These are phyloP conservation scores for Gortyna flavago DNA, from an alignment of 2,888 invertebrate genomes.

Conservation along the genomic window DNA sequence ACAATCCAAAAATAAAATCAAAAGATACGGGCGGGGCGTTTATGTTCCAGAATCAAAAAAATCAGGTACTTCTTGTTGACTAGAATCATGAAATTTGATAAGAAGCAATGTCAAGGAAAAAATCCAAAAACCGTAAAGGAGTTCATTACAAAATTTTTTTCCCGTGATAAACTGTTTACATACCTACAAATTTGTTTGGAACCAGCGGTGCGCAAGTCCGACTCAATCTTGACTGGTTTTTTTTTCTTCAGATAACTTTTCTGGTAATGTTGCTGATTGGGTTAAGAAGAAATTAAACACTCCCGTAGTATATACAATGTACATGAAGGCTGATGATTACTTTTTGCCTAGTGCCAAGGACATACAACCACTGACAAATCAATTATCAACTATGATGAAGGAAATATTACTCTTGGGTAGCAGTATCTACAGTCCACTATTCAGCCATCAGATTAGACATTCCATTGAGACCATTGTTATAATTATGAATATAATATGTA, in stretches of 20 bases:
- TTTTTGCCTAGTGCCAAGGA: conserved; percentile 72
- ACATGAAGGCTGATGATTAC: conserved; percentile 73
- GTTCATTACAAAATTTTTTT: no score
- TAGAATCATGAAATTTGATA: not conserved
- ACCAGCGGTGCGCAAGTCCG: no score
- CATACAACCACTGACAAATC: conserved; percentile 70
- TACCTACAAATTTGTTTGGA: no score
- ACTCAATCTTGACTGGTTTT: not conserved
- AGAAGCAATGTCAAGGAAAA: not conserved
- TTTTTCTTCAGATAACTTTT: conserved; percentile 76
- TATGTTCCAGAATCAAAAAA: no score
- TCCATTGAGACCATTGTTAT: conserved; percentile 26
- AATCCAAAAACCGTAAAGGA: no score
- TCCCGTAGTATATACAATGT: conserved; percentile 82
- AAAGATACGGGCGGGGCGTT: no score
- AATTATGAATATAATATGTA: conserved; percentile 34
- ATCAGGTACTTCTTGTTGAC: no score
- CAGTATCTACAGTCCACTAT: conserved; percentile 83
- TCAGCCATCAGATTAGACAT: conserved; percentile 66
- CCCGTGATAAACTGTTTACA: no score
- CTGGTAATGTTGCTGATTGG: conserved; percentile 85
- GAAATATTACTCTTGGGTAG: conserved; percentile 76
- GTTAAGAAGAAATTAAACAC: conserved; percentile 82
- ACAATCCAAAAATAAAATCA: no score
- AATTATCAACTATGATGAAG: conserved; percentile 76